Percentiles rank a stretch among this genome's conserved stretches.
Conservation (phyloP, 1,140 invertebrate species). For the Sitodiplosis mosellana region DNA sequence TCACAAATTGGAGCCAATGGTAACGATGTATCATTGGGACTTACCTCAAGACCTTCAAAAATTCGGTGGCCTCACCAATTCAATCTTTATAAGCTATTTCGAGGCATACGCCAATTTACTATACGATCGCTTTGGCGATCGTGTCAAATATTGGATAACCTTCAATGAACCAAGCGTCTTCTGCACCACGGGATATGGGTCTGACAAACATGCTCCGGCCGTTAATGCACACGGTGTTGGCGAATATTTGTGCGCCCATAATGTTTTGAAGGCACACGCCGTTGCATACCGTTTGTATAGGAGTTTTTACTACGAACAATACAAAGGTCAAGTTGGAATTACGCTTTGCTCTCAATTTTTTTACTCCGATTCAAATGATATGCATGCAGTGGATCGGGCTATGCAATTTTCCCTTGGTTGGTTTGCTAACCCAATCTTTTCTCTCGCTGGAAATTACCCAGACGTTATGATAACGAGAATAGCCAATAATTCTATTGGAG, state of each 20-base stretch:
- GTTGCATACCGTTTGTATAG: slow-evolving; percentile 38
- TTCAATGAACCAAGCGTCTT: slow-evolving; percentile 27
- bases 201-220: slow-evolving; percentile 7
- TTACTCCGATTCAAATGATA: neutral
- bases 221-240: slow-evolving; percentile 18
- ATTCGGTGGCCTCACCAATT: slow-evolving; percentile 36
- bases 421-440: slow-evolving; percentile 39
- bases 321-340: neutral
- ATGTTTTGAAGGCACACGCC: slow-evolving; percentile 34
- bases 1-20: slow-evolving; percentile 31
- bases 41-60: slow-evolving; percentile 34
- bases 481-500: slow-evolving; percentile 25
- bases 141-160: slow-evolving; percentile 24
- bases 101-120: slow-evolving; percentile 30
- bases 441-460: slow-evolving; percentile 38
- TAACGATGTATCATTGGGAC: slow-evolving; percentile 39
- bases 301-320: slow-evolving; percentile 28
- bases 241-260: slow-evolving; percentile 33
- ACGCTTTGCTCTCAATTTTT: neutral
- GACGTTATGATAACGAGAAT: slow-evolving; percentile 31
- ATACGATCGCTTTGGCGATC: slow-evolving; percentile 28
- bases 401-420: slow-evolving; percentile 30
- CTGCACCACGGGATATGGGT: slow-evolving; percentile 24
- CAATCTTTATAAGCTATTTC: slow-evolving; percentile 30
- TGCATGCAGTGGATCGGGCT: slow-evolving; percentile 26